phyloP scores from a whole-genome alignment of 2,113 vertebrate species.

The Tragelaphus buxtoni region DNA sequence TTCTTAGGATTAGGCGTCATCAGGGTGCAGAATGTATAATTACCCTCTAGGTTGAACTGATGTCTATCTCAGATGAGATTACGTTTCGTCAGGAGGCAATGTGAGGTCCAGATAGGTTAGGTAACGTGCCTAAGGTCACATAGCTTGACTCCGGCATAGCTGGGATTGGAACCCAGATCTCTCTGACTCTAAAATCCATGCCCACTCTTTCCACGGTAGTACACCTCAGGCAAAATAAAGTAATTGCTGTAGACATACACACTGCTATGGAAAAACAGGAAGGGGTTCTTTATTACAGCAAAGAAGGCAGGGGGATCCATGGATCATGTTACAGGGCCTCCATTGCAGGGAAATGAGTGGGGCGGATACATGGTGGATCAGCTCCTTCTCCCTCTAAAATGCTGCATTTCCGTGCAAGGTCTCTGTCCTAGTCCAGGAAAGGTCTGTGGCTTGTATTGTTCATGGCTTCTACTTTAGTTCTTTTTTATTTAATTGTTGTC shows the following conservation, averaged over 20 bases:
- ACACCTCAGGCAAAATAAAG: not conserved
- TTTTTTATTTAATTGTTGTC: not conserved
- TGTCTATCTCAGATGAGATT: not conserved
- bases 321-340: not conserved
- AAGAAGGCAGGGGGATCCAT: not conserved
- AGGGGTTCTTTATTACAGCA: not conserved
- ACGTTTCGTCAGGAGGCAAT: not conserved
- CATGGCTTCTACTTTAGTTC: not conserved
- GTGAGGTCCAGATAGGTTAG: not conserved
- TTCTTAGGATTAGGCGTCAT: not conserved
- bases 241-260: not conserved
- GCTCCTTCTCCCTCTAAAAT: not conserved
- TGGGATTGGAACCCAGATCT: not conserved
- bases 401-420: not conserved
- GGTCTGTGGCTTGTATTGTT: not conserved
- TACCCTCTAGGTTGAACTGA: not conserved
- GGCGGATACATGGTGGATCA: rapidly evolving
- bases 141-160: not conserved
- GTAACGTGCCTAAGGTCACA: not conserved
- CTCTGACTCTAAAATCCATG: not conserved
- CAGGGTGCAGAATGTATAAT: not conserved
- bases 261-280: not conserved
- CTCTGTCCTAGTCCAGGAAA: not conserved
- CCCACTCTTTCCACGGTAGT: not conserved
- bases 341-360: not conserved